These are phyloP conservation scores for Cebuella pygmaea DNA, from an alignment of 2,797 vertebrate genomes.

Conservation along the genomic window DNA sequence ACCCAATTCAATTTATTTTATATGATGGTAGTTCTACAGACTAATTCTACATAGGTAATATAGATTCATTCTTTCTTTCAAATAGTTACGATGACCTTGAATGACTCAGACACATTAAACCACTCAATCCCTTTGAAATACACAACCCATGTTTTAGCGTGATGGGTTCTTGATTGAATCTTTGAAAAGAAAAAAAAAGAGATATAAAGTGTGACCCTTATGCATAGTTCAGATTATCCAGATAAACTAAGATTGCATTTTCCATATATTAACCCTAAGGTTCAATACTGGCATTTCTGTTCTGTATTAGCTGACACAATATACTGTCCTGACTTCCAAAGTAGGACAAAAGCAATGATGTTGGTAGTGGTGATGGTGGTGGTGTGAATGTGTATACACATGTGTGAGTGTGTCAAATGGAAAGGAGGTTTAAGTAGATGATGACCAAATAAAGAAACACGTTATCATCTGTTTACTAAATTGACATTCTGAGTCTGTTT, in stretches of 20 bases:
- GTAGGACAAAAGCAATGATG: not conserved
- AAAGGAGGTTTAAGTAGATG: not conserved
- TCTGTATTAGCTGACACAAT: not conserved
- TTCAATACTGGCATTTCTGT: not conserved
- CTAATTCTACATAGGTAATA: not conserved
- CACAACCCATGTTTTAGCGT: not conserved
- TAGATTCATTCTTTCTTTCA: not conserved
- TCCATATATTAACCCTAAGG: not conserved
- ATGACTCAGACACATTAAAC: not conserved
- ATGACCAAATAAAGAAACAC: not conserved
- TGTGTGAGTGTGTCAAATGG: not conserved
- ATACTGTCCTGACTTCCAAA: not conserved
- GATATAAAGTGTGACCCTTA: not conserved
- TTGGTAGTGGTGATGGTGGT: not conserved
- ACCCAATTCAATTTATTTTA: not conserved
- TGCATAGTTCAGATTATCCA: not conserved
- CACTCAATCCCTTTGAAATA: not conserved
- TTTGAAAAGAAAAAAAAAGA: not conserved
- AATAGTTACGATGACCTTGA: not conserved
- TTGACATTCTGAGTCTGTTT: not conserved
- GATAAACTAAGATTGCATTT: not conserved
- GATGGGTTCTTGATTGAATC: not conserved
- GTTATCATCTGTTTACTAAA: not conserved
- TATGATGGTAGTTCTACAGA: not conserved
- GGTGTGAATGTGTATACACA: fast-evolving